Base-by-base conservation (phyloP, 2,888 invertebrate genomes). In the Heteromyza rotundicornis region DNA sequence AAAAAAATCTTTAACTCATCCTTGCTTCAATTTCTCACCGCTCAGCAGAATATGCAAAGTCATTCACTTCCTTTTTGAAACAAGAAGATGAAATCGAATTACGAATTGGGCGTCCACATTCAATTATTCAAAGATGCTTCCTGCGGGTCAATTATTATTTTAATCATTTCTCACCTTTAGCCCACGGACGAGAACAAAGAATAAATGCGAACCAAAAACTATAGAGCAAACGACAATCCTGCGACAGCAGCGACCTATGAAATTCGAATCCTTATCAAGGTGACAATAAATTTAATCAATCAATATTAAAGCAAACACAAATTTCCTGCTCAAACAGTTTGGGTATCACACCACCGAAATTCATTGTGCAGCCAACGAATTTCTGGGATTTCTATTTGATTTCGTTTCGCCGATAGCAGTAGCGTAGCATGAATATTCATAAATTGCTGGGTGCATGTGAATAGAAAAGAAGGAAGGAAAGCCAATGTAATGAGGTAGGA, bases 261-360 rank as follows among this genome's bases (percentile, higher is more conserved):
- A 32, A 12, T 32, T 7, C 16, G 40, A 3, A n/a, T 40, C 40
- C 40, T 40, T 40, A 40, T 40, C 40, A 40, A n/a, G 40, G n/a
- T n/a, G n/a, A n/a, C 40, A n/a, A 3, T 40, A n/a, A 7, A 40
- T 40, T 40, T 8, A n/a, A 40, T 40, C 40, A 40, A 40, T 40
- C 40, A 40, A 40, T 40, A 40, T 40, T 40, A 40, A 40, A n/a
- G 40, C n/a, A 40, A 40, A 40, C n/a, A 40, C n/a, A n/a, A 40
- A 40, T 40, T 40, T 40, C 40, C 40, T 40, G 8, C 40, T 12
- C 40, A 40, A 40, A 8, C 8, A n/a, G 40, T 3, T 8, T 3
- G 8, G n/a, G n/a, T n/a, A n/a, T n/a, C n/a, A n/a, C n/a, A n/a
- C n/a, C n/a, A n/a, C n/a, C n/a, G n/a, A n/a, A n/a, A n/a, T n/a